A percentile compares a stretch with the other conserved stretches of the same genome.
Conservation (phyloP, 2,888 invertebrate species). For the Callyntrura guangdongensis region DNA sequence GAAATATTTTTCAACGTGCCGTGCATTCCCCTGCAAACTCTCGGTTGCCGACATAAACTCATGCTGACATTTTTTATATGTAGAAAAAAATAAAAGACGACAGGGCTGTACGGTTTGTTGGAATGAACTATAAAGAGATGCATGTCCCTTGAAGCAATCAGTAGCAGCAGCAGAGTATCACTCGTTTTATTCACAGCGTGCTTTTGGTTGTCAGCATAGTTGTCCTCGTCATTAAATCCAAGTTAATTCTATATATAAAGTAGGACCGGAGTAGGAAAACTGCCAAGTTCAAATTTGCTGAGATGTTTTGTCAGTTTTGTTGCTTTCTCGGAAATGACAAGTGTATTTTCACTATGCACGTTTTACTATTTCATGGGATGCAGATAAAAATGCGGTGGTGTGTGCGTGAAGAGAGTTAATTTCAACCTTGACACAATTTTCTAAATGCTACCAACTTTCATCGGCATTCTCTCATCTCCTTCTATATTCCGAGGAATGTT, state of each 20-base stretch:
- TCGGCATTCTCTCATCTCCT: background rate
- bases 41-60: background rate
- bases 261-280: background rate
- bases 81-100: no score
- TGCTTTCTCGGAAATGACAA: background rate
- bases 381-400: no score
- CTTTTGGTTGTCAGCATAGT: background rate
- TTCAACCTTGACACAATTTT: conserved; percentile 22
- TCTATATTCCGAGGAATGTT: no score
- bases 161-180: no score
- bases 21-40: no score
- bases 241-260: background rate
- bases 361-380: no score
- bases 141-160: no score
- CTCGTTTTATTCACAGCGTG: background rate
- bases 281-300: conserved; percentile 22
- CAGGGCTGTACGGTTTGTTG: no score
- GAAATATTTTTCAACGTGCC: no score
- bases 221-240: background rate
- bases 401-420: background rate
- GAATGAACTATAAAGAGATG: no score
- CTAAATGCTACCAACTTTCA: background rate
- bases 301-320: background rate
- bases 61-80: background rate
- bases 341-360: background rate